A percentile compares a stretch with the other conserved stretches of the same genome.
Evolutionary conservation across 2,888 invertebrate genomes (phyloP).

Genomic region (Magallana nippona): DNA sequence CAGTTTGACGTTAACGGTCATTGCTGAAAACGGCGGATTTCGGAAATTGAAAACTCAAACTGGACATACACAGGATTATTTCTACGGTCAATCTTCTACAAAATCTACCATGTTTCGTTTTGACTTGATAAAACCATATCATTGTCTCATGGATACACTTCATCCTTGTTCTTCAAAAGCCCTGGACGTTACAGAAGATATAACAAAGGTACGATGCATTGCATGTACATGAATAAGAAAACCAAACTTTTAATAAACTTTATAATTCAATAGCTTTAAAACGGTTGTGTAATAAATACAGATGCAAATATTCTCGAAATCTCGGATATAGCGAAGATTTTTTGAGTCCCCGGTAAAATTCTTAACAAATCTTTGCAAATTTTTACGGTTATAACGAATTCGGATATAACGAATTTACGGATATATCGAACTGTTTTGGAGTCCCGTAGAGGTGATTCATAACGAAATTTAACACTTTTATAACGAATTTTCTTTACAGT

Average conservation of each 20-base stretch:
- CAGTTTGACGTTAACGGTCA: constrained; percentile 44
- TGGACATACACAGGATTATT: not conserved
- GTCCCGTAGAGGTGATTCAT: no score
- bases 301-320: no score
- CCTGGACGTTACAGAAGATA: constrained; percentile 11
- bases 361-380: no score
- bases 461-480: no score
- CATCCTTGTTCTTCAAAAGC: not conserved
- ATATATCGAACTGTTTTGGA: no score
- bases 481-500: no score
- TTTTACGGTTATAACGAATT: no score
- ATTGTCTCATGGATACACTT: not conserved
- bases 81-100: not conserved
- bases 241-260: not conserved
- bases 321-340: no score
- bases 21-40: constrained; percentile 36
- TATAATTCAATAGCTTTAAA: no score
- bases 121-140: constrained; percentile 35
- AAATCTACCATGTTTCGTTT: constrained; percentile 37
- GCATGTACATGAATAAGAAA: not conserved
- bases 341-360: no score
- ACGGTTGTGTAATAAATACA: no score
- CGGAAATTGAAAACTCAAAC: not conserved
- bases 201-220: constrained; percentile 39
- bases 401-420: no score